Evolutionary conservation across 2,888 invertebrate genomes (phyloP).

Genomic region (Drosophila anceps): DNA sequence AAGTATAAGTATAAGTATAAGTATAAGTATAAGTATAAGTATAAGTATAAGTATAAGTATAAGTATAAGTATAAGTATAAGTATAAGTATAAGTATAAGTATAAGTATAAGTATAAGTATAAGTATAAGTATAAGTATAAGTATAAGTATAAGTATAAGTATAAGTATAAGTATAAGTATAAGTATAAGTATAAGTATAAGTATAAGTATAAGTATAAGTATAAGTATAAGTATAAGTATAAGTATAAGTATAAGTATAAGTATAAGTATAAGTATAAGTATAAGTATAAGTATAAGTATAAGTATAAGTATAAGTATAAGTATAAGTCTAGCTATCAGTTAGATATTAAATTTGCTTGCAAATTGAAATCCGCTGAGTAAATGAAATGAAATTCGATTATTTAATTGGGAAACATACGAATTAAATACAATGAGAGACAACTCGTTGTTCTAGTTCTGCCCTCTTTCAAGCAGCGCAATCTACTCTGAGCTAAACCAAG

Average conservation of each 20-base stretch:
- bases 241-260: not conserved
- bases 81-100: not conserved
- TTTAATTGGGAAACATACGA: not conserved
- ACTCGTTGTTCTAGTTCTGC: not conserved
- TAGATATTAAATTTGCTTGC: not conserved
- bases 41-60: not conserved
- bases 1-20: not conserved
- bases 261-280: not conserved
- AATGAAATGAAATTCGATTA: not conserved
- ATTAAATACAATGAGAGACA: not conserved
- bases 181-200: not conserved
- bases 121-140: not conserved
- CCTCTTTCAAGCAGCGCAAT: conserved; percentile 17
- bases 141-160: not conserved
- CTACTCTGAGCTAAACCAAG: conserved; percentile 27
- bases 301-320: not conserved
- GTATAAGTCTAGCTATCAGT: not conserved
- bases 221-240: not conserved
- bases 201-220: not conserved
- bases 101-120: not conserved
- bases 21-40: not conserved
- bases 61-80: not conserved
- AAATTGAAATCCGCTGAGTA: too few relatives aligned
- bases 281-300: not conserved
- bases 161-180: not conserved